phyloP scores from a whole-genome alignment of 1,140 invertebrate species.

The Halictus rubicundus region DNA sequence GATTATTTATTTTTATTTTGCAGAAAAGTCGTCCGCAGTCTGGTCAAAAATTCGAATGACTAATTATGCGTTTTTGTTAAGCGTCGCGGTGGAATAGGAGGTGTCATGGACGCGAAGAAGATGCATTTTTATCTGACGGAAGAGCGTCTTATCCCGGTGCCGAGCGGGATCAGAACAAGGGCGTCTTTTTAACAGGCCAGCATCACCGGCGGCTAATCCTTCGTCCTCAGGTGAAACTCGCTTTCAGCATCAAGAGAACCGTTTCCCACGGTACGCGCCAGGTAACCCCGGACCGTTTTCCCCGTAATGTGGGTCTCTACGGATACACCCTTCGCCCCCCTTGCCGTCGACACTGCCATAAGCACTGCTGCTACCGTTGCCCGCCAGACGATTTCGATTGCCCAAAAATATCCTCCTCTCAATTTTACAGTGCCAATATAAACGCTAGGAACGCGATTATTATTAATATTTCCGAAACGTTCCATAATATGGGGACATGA shows the following conservation, averaged over 20 bases:
- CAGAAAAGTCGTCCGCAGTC: no score
- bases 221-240: slow-evolving; percentile 67
- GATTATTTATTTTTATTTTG: no score
- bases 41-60: no score
- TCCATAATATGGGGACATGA: no score
- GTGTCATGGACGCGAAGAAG: no score
- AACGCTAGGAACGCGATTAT: no score
- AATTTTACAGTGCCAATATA: no score
- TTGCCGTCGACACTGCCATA: not conserved
- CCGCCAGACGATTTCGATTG: not conserved
- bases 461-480: no score
- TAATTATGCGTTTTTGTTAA: no score
- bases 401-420: not conserved
- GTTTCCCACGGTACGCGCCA: slow-evolving; percentile 74
- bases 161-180: slow-evolving; percentile 47
- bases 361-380: not conserved
- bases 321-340: slow-evolving; percentile 13
- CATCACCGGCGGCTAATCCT: slow-evolving; percentile 56
- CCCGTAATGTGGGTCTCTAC: slow-evolving; percentile 34
- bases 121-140: slow-evolving; percentile 23
- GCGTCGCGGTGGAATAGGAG: no score
- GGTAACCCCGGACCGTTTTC: slow-evolving; percentile 65
- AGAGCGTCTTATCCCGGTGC: slow-evolving; percentile 6
- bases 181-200: slow-evolving; percentile 63
- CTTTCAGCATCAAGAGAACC: slow-evolving; percentile 65